Base-by-base conservation (phyloP, 2,888 invertebrate genomes). In the Hipparchia semele region DNA sequence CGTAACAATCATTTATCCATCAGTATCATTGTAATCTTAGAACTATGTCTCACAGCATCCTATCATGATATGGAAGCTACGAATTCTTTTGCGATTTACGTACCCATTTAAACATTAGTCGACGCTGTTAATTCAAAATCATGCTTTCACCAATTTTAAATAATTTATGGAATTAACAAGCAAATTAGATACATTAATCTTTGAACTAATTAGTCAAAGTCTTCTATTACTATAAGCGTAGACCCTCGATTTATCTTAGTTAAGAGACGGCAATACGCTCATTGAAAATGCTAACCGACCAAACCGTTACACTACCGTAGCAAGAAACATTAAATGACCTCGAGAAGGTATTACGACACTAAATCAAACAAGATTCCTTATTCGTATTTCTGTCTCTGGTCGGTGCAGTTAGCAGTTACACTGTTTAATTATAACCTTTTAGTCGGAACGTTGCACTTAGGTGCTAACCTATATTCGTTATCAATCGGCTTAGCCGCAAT, bases 391-490 rank as follows among this genome's bases (percentile, higher is more conserved):
- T 61, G 61, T 69, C 66, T 45, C 64, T 69, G 56, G 60, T 69
- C 56, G 54, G 64, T 56, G 66, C 46, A 53, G 60, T 54, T 23
- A 46, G 59, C 59, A 73, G 65, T 72, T 75, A 68, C 68, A 70
- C 56, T 66, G 53, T 66, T 70, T 62, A 68, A 73, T 74, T 76
- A 75, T 66, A 71, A 72, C 58, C 71, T 72, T 75, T 73, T 71
- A 64, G 68, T 68, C 54, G 56, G 54, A 70, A 68, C 58, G 68
- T 68, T 66, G 74, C 70, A 66, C 56, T 70, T 53, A 74, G 75
- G 73, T 77, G 75, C 78, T 84, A 83, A 83, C 86, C 86, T 82
- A 87, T 83, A 83, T 86, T 82, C 77, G 78, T 85, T 86, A 87
- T 86, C 88, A 76, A 72, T 71, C 75, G 67, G 68, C 75, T 66